These are phyloP conservation scores for Discoglossus pictus DNA, from an alignment of 2,797 vertebrate species.

Conservation along the genomic window DNA sequence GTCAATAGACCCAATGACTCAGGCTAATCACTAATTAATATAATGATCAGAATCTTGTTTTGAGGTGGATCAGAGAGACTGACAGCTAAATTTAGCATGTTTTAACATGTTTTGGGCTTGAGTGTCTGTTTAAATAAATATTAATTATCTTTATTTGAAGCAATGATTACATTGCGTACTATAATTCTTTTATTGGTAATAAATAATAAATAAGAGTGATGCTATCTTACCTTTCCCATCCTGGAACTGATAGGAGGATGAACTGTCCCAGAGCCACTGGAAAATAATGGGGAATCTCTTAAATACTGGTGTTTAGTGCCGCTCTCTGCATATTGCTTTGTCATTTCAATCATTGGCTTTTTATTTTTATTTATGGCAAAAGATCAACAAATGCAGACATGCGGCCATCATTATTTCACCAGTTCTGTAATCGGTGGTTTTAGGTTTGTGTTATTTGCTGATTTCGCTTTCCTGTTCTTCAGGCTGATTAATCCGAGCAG, in stretches of 20 bases:
- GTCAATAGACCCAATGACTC: too few relatives aligned
- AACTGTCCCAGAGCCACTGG: slow-evolving; percentile 10
- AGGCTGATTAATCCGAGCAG: slow-evolving; percentile 4
- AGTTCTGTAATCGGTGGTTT: slow-evolving; percentile 12
- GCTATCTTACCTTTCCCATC: slow-evolving; percentile 32
- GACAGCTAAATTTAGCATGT: too few relatives aligned
- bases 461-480: slow-evolving; percentile 25
- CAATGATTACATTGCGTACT: too few relatives aligned
- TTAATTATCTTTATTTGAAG: too few relatives aligned
- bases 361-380: slow-evolving; percentile 20
- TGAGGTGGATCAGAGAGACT: too few relatives aligned
- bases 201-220: too few relatives aligned
- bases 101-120: too few relatives aligned
- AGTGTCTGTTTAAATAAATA: too few relatives aligned
- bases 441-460: slow-evolving; percentile 27
- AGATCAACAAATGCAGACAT: slow-evolving; percentile 19
- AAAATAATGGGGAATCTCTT: slow-evolving; percentile 1
- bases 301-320: slow-evolving; percentile 18
- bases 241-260: slow-evolving; percentile 11
- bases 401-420: neutral
- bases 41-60: too few relatives aligned
- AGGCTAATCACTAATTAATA: too few relatives aligned
- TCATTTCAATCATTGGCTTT: neutral
- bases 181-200: too few relatives aligned
- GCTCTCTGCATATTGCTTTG: slow-evolving; percentile 12